A percentile compares a stretch with the other conserved stretches of the same genome.
Conservation (phyloP, 2,888 invertebrate genomes). For the Macrostomum cliftonense region DNA sequence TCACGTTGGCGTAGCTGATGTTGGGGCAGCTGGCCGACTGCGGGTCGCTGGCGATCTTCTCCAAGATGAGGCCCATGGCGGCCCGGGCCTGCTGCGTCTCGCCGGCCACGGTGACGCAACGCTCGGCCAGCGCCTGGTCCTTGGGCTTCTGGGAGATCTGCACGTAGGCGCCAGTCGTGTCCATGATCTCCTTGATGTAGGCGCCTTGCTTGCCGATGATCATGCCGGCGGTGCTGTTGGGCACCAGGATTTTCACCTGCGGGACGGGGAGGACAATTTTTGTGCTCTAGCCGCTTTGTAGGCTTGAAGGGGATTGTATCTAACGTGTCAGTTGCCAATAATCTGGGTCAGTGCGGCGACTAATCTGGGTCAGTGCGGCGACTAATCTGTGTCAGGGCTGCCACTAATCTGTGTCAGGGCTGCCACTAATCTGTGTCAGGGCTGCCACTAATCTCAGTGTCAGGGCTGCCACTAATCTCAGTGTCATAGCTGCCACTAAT, state of each 20-base stretch:
- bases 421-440: too few species aligned
- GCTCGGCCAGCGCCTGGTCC: slow-evolving; percentile 34
- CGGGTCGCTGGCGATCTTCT: slow-evolving; percentile 90
- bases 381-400: too few species aligned
- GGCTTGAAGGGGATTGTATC: too few species aligned
- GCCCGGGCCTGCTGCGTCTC: slow-evolving; percentile 22
- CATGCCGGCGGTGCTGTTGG: slow-evolving; percentile 39
- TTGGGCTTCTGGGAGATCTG: slow-evolving; percentile 38
- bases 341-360: too few species aligned
- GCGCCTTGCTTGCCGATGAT: slow-evolving; percentile 38
- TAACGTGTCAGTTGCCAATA: too few species aligned
- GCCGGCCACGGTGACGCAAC: slow-evolving; percentile 36
- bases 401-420: too few species aligned
- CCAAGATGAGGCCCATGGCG: slow-evolving; percentile 57
- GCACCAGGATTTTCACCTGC: slow-evolving; percentile 36
- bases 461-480: too few species aligned
- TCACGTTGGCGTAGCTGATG: slow-evolving; percentile 85
- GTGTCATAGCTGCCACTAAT: too few species aligned
- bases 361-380: too few species aligned
- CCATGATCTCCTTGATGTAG: slow-evolving; percentile 37
- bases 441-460: too few species aligned
- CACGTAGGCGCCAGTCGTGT: slow-evolving; percentile 37
- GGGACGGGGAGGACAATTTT: too few species aligned
- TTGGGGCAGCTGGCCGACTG: slow-evolving; percentile 83
- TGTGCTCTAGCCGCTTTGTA: too few species aligned